Base-by-base conservation (phyloP, 2,113 vertebrate species). In the Chionodraco myersi region DNA sequence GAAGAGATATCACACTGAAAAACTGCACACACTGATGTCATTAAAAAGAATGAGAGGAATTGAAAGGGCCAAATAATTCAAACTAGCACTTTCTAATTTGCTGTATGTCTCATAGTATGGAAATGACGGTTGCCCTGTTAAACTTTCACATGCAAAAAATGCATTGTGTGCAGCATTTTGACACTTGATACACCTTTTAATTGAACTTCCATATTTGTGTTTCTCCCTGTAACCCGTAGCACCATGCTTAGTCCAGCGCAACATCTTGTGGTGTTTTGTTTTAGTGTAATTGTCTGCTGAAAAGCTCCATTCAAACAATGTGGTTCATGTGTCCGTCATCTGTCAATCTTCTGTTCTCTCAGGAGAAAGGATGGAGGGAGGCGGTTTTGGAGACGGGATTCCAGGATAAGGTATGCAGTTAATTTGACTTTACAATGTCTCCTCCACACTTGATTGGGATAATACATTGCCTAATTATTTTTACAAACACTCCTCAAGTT, bases 351-450 rank as follows among this genome's bases (percentile, higher is more conserved):
- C 65, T 86, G 30, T 10, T 91, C 83, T 30, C 91, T 87, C 87
- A 98, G 97, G 97, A 99, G 87, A 93, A 94, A 73, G 96, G 95
- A 72, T 99, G 97, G 97, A 97, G 97, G 79, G 97, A 99, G 69
- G 93, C 93, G 0, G 96, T 97, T 90, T 95, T 96, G 90, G 97
- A 97, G 86, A 97, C 97, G 5, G 97, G 96, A 47, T 98, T 97
- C 90, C 97, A 98, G 75, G 90, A 97, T 56, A 98, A 98, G 97
- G 97, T 98, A 85, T 14, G 54, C 21, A 21, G 0, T 53, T 2
- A 30, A 30, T 30, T 30, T 30, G 62, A 11, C 36, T 62, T 12
- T 41, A 30, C 4, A 48, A 57, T 41, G 34, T 45, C 4, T 9
- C 14, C 77, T 57, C 54, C 26, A 59, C 5, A 44, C 10, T 45